phyloP scores from a whole-genome alignment of 2,888 invertebrate genomes.

The Erynnis tages region DNA sequence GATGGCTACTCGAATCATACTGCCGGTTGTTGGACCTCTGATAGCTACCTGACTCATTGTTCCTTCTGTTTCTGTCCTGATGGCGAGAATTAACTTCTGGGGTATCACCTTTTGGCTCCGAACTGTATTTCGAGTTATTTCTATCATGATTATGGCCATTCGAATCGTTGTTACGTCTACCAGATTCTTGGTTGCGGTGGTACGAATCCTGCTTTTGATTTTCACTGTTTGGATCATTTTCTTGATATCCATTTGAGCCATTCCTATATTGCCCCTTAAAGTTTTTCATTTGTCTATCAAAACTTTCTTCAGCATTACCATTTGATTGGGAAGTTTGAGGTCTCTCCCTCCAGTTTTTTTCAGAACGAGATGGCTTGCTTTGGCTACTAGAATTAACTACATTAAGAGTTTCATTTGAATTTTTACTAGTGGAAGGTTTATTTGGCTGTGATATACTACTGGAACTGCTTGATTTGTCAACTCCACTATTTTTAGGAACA shows the following conservation, averaged over 20 bases:
- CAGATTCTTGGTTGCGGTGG: conserved; percentile 38
- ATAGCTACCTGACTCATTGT: conserved; percentile 32
- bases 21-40: conserved; percentile 30
- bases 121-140: conserved; percentile 30
- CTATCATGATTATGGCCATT: conserved; percentile 37
- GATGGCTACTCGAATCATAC: conserved; percentile 34
- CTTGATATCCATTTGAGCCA: conserved; percentile 8
- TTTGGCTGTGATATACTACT: conserved; percentile 32
- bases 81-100: conserved; percentile 34
- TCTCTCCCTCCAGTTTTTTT: conserved; percentile 67
- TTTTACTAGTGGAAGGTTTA: conserved; percentile 23
- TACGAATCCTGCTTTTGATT: conserved; percentile 31
- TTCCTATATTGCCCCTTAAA: conserved; percentile 25
- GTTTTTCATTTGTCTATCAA: conserved; percentile 40
- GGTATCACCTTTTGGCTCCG: conserved; percentile 34
- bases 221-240: conserved; percentile 39
- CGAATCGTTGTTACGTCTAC: conserved; percentile 37
- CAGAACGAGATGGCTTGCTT: conserved; percentile 48
- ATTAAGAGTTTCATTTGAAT: conserved; percentile 35
- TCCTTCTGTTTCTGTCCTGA: conserved; percentile 31
- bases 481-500: conserved; percentile 67
- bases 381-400: conserved; percentile 34
- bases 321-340: conserved; percentile 47
- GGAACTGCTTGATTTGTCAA: conserved; percentile 40
- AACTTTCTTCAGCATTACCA: conserved; percentile 34